These are phyloP conservation scores for Drosophila conformis DNA, from an alignment of 2,888 invertebrate species.

Conservation along the genomic window DNA sequence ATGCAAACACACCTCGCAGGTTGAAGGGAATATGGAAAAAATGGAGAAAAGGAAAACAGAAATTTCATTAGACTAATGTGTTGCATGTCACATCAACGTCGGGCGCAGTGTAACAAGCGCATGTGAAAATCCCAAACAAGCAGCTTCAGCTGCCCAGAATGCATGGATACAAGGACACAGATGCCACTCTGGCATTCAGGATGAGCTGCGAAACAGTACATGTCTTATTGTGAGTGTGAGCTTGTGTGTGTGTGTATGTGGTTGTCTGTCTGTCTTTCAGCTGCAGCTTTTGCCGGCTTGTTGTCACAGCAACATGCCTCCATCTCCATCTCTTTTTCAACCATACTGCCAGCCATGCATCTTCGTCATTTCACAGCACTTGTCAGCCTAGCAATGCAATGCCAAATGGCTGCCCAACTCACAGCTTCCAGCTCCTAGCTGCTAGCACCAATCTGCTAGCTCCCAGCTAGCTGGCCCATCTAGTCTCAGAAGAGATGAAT, in stretches of 20 bases:
- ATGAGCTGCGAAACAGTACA: constrained; percentile 30
- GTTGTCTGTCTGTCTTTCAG: constrained; percentile 46
- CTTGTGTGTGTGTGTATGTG: constrained; percentile 9
- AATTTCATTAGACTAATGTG: constrained; percentile 79
- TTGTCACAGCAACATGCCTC: constrained; percentile 71
- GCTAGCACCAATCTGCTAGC: not conserved
- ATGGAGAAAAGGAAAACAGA: constrained; percentile 22
- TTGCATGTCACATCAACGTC: constrained; percentile 78
- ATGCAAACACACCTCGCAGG: constrained; percentile 10
- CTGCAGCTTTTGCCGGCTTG: constrained; percentile 48
- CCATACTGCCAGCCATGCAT: constrained; percentile 58
- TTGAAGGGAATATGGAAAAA: not conserved
- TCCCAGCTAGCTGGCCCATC: not conserved
- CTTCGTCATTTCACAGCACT: constrained; percentile 76
- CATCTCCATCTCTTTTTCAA: constrained; percentile 16
- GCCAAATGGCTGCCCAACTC: constrained; percentile 54
- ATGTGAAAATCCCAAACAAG: constrained; percentile 70
- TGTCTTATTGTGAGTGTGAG: constrained; percentile 5
- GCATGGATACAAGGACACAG: constrained; percentile 21
- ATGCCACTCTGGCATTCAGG: constrained; percentile 11
- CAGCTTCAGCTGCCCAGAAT: constrained; percentile 65
- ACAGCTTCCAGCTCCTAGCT: not conserved
- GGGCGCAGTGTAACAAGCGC: constrained; percentile 59
- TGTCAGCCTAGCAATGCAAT: constrained; percentile 67
- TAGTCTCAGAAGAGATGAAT: constrained; percentile 39